Base-by-base conservation (phyloP, 2,888 invertebrate species). In the Xylophagus ater region DNA sequence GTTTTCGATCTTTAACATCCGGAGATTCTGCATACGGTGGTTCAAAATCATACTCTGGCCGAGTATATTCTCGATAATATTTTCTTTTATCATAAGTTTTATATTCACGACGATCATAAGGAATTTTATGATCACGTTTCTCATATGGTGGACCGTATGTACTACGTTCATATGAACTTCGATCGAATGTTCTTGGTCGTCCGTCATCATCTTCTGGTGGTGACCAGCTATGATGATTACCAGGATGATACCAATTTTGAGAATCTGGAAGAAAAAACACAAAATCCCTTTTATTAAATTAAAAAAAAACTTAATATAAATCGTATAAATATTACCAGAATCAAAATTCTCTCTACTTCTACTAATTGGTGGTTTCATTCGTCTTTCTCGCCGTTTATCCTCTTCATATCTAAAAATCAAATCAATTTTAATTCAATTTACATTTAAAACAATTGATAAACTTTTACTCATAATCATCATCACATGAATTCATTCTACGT, bases 401-500 rank as follows among this genome's bases (percentile, higher is more conserved):
- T 64, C 65, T 24, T 64, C 65, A 30, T 64, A 65, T 41, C 65
- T 65, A 34, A 32, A 50, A n/a, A n/a, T n/a, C n/a, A n/a, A n/a
- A n/a, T n/a, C n/a, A n/a, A n/a, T n/a, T n/a, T n/a, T n/a, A n/a
- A n/a, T 31, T 23, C 28, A 30, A 14, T 28, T 33, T 30, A 10
- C 4, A 19, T 10, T 19, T 3, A 8, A 24, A 37, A 4, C 7
- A 29, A 24, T 39, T 6, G 30, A 23, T 30, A 62, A 34, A n/a
- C 52, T n/a, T 76, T 70, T 52, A 80, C 78, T 80, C 80, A 56
- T 78, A 79, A 42, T 80, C 79, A 45, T 78, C 78, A 43, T 80
- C 80, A 52, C 79, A 79, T 42, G 78, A 78, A 49, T 72, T 72
- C 51, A 72, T 63, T 10, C 72, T 67, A 52, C 51, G 59, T 43